Evolutionary conservation across 2,113 vertebrate genomes (phyloP).

Genomic region (Brachionichthys hirsutus): DNA sequence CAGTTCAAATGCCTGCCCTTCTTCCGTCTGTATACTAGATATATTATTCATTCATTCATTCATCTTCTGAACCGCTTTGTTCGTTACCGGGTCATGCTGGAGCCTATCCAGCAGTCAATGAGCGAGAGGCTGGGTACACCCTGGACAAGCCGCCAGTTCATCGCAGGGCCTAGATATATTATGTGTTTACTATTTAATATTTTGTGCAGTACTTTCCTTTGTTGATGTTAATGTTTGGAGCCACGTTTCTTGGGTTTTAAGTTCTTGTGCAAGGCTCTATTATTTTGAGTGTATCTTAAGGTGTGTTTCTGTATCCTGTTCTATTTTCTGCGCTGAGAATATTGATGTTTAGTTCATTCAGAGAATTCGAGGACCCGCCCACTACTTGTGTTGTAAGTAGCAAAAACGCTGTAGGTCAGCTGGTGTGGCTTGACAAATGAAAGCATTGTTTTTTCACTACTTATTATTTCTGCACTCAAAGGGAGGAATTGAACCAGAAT

Average conservation of each 20-base stretch:
- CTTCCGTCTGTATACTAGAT: too few species aligned
- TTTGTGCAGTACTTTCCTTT: not conserved
- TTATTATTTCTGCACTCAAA: conserved; percentile 20
- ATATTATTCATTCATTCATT: too few species aligned
- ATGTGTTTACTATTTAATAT: not conserved
- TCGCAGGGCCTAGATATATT: too few species aligned
- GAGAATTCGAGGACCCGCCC: conserved; percentile 55
- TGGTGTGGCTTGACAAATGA: conserved; percentile 46
- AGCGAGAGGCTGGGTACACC: too few species aligned
- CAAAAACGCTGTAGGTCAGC: conserved; percentile 50
- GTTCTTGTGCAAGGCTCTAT: conserved; percentile 16
- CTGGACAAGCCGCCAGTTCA: too few species aligned
- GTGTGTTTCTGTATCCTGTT: conserved; percentile 1
- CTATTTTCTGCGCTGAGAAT: conserved; percentile 9
- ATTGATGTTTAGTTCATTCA: conserved; percentile 63
- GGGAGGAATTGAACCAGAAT: conserved; percentile 32
- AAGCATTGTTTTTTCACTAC: conserved; percentile 48
- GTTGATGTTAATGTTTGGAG: not conserved
- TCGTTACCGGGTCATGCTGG: too few species aligned
- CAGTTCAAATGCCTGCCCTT: too few species aligned
- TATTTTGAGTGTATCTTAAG: not conserved
- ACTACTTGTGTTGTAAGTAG: conserved; percentile 47
- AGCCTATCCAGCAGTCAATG: too few species aligned
- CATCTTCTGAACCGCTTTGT: too few species aligned
- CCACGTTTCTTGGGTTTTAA: not conserved